These are phyloP conservation scores for Rattus rattus DNA, from an alignment of 2,113 vertebrate species.

Conservation along the genomic window DNA sequence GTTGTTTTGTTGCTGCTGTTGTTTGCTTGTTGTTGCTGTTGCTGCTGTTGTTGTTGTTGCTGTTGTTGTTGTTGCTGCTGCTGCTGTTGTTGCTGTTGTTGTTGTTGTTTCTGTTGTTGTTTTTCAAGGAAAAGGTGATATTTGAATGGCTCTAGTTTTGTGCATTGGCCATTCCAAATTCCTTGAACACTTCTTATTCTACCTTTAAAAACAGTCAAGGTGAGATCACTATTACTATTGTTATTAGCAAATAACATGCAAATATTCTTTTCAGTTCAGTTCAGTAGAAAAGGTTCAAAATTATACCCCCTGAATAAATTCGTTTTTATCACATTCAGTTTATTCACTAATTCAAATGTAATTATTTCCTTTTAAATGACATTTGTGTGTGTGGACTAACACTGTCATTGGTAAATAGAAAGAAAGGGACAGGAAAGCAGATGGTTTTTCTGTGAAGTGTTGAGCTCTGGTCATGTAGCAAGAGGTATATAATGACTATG, in stretches of 20 bases:
- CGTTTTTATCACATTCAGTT: constrained; percentile 30
- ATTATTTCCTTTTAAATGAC: constrained; percentile 31
- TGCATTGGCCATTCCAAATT: neutral
- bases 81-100: too few species aligned
- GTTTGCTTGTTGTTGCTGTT: too few species aligned
- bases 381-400: neutral
- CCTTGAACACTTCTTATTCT: neutral
- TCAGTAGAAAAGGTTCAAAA: neutral
- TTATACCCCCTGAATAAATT: neutral
- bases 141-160: neutral
- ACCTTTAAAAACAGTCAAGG: neutral
- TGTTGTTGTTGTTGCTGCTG: too few species aligned
- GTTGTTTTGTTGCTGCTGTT: too few species aligned
- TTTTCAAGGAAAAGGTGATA: neutral
- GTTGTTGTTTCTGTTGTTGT: too few species aligned
- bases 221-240: neutral
- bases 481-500: accelerated
- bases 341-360: constrained; percentile 53
- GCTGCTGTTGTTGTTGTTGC: too few species aligned
- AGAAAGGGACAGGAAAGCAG: neutral
- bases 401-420: neutral
- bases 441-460: neutral
- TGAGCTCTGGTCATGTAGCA: neutral
- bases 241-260: neutral
- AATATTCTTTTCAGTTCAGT: neutral